These are phyloP conservation scores for Tarsius wallacei DNA, from an alignment of 2,797 vertebrate species.

Conservation along the genomic window DNA sequence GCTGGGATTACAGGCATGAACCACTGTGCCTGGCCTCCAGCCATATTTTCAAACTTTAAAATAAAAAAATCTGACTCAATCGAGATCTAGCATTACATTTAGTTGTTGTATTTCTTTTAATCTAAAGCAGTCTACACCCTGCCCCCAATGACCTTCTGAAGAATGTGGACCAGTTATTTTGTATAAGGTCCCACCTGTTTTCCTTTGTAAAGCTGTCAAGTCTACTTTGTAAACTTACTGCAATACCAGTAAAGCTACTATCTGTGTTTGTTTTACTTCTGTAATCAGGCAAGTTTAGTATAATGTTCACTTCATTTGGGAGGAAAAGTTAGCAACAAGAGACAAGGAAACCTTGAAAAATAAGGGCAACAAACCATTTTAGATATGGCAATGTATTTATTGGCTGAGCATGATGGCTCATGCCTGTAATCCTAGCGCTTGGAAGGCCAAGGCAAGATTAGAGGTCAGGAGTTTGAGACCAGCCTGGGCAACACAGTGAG, in stretches of 20 bases:
- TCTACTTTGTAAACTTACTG: background rate
- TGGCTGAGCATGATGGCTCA: background rate
- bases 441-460: background rate
- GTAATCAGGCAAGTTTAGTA: background rate
- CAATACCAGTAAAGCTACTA: background rate
- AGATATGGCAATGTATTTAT: background rate
- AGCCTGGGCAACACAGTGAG: background rate
- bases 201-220: background rate
- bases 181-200: too few species aligned
- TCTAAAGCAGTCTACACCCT: too few species aligned
- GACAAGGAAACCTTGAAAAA: constrained; percentile 17
- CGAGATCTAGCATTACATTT: too few species aligned
- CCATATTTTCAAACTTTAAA: too few species aligned
- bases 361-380: background rate
- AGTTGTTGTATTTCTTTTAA: too few species aligned
- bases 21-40: too few species aligned
- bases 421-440: background rate
- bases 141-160: too few species aligned
- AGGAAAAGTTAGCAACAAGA: constrained; percentile 36
- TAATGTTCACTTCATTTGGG: constrained; percentile 53
- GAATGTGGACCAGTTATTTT: too few species aligned
- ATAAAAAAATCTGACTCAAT: too few species aligned
- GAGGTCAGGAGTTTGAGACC: background rate
- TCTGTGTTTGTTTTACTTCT: background rate
- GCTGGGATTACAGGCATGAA: too few species aligned